Evolutionary conservation across 2,797 vertebrate species (phyloP).

Genomic region (Paedocypris micromegethes): DNA sequence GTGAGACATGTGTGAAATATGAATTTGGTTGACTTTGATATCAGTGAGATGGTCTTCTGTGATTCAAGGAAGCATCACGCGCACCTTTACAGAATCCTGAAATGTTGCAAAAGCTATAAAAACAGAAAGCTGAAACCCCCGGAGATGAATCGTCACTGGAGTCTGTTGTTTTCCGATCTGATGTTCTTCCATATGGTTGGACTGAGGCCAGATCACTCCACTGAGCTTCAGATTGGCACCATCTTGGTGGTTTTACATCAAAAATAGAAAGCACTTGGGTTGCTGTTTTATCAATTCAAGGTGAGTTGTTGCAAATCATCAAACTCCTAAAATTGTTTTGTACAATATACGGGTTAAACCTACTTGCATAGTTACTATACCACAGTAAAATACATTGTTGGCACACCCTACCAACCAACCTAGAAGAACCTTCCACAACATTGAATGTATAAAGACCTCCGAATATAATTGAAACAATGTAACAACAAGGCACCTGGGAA

Average conservation of each 20-base stretch:
- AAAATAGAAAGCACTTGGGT: neutral
- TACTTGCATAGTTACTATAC: no score
- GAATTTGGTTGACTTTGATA: neutral
- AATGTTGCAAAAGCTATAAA: no score
- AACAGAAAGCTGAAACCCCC: neutral
- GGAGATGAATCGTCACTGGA: neutral
- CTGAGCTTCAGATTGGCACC: conserved; percentile 13
- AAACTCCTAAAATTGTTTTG: no score
- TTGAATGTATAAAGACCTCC: no score
- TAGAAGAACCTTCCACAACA: no score
- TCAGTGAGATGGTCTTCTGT: no score
- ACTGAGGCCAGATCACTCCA: conserved; percentile 18
- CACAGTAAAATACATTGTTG: no score
- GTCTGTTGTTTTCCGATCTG: conserved; percentile 8
- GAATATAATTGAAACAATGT: neutral
- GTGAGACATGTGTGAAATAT: conserved; percentile 35
- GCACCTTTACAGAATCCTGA: no score
- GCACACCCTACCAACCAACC: no score
- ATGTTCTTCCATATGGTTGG: conserved; percentile 21
- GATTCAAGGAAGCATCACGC: no score
- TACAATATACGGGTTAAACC: no score
- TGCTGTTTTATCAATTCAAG: neutral
- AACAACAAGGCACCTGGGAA: neutral
- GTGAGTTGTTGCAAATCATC: no score
- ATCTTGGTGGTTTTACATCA: neutral